Base-by-base conservation (phyloP, 1,140 invertebrate species). In the Drosophila gunungcola region DNA sequence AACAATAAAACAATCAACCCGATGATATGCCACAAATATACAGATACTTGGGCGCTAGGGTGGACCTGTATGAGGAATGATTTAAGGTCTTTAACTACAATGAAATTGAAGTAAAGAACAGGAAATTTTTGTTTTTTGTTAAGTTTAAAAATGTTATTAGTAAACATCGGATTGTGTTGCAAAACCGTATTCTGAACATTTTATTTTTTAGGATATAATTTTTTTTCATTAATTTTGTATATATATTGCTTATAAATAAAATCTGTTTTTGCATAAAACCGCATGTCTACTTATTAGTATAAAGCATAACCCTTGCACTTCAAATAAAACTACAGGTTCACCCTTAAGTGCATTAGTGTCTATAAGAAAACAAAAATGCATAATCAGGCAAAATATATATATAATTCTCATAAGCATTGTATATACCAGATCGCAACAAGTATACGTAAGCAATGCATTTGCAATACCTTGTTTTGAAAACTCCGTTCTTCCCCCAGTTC, bases 1-100 rank as follows among this genome's bases (percentile, higher is more conserved):
- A 72, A 57, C 53, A 74, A 49, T 69, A 77, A 65, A 80, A 60
- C 56, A 73, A 83, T 79, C 62, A 80, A 77, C 58, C 49, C 70
- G 63, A 77, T 76, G 62, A 85, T 80, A 68, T 84, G 60, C 63
- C 45, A 68, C 60, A 49, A 79, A 55, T 10, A 60, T 45, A 53
- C 52, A 56, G 36, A 72, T 64, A 64, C 54, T 60, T 55, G 41
- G 45, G 53, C 9, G 27, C 55, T 27, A 61, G 41, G 55, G 61
- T 64, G 61, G 61, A 61, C 61, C 61, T 42, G 32, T n/a, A n/a
- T 25, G 10, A 27, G 3, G 0, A 34, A 10, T 34, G 12, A 62
- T 9, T 62, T 9, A 0, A 21, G 38, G n/a, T 13, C 25, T 54
- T 39, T 54, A 39, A 16, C 12, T 16, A 39, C 21, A 61, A 38